phyloP scores from a whole-genome alignment of 2,888 invertebrate species.

The Nymphalis polychloros region DNA sequence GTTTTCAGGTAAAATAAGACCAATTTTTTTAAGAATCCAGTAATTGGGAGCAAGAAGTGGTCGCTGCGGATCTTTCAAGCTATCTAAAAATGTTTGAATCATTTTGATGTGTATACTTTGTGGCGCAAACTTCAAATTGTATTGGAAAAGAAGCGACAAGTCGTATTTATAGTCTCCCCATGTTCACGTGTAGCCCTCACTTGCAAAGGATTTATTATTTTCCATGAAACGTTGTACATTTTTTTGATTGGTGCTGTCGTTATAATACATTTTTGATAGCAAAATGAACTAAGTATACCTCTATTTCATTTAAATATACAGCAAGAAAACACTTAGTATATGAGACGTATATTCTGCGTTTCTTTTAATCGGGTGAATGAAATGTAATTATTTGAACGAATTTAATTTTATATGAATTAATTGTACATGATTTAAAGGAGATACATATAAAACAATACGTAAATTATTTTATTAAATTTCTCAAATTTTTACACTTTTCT shows the following conservation, averaged over 20 bases:
- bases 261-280: constrained; percentile 28
- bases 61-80: constrained; percentile 54
- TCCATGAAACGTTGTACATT: constrained; percentile 18
- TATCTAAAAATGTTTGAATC: constrained; percentile 50
- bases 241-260: constrained; percentile 12
- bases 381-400: no score
- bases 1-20: constrained; percentile 59
- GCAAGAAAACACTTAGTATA: not conserved
- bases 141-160: constrained; percentile 3
- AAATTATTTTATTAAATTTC: no score
- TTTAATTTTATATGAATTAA: no score
- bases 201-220: constrained; percentile 19
- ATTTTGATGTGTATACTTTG: constrained; percentile 40
- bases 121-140: constrained; percentile 32
- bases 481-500: no score
- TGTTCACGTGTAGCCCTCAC: constrained; percentile 16
- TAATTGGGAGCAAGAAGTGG: constrained; percentile 65
- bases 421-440: no score
- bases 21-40: constrained; percentile 58
- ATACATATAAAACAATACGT: no score
- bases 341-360: no score
- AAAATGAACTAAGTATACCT: constrained; percentile 5
- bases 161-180: constrained; percentile 24
- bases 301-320: not conserved
- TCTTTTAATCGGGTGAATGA: no score